Base-by-base conservation (phyloP, 2,888 invertebrate species). In the Leptinotarsa haldemani region DNA sequence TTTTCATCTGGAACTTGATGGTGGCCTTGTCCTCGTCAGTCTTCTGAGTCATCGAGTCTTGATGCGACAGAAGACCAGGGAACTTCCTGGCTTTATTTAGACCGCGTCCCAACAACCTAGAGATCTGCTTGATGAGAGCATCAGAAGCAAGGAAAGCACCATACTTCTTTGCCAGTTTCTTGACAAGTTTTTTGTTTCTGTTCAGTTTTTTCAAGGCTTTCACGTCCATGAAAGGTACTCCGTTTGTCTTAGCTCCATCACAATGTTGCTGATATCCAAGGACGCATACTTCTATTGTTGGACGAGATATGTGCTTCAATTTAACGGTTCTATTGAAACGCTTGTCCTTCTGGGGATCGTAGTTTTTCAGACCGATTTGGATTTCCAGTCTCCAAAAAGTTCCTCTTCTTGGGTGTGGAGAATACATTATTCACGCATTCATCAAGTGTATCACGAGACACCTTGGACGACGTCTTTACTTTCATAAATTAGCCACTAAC, bases 1-100 rank as follows among this genome's bases (percentile, higher is more conserved):
- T 99, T 90, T 99, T 99, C 99, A 99, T 99, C 89, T 99, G 99
- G 92, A 99, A 99, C 89, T 99, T 99, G 90, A 99, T 99, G 82
- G 99, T 99, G 13, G 97, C 97, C 86, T 98, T 98, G 78, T 98
- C 97, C 89, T 99, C 99, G 89, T 99, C 99, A 80, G 98, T 96
- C 89, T 99, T 99, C 84, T 91, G 93, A 71, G 93, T 92, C 95
- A 99, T 97, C 20, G 97, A 95, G 88, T 99, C 99, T 86, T 95
- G 95, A 87, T 99, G 99, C 74, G 98, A 96, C 76, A 99, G 91
- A 73, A 99, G 94, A 88, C 98, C 96, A 89, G 99, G 99, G 90
- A 99, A 99, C 91, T 99, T 99, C 87, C 99, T 99, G 75, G 99
- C 99, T 89, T 99, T 99, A 92, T 99, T 99, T 78, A 99, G 91